phyloP scores from a whole-genome alignment of 2,797 vertebrate species.

The Sebastes itinus region DNA sequence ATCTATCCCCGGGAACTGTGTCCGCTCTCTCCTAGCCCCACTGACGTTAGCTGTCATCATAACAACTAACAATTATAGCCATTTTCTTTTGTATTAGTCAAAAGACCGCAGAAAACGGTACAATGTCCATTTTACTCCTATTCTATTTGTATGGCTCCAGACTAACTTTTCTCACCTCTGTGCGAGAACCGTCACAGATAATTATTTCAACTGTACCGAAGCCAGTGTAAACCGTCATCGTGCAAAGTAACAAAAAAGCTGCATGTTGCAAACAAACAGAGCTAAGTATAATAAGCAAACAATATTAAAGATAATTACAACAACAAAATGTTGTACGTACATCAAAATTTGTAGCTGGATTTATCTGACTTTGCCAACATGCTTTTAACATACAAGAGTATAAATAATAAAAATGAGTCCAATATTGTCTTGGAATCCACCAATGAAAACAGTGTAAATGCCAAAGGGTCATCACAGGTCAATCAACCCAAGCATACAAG shows the following conservation, averaged over 20 bases:
- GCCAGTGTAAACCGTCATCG: neutral
- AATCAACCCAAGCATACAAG: slow-evolving; percentile 2
- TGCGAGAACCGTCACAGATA: neutral
- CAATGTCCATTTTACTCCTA: no score
- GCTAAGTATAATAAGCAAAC: neutral
- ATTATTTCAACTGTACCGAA: neutral
- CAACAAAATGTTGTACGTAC: neutral
- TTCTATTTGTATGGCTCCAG: no score
- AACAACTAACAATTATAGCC: no score
- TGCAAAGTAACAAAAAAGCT: neutral
- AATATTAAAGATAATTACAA: neutral
- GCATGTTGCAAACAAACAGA: neutral
- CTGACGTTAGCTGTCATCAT: no score
- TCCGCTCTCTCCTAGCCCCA: no score
- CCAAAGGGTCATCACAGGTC: neutral
- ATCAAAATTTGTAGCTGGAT: neutral
- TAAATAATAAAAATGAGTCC: neutral
- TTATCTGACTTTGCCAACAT: neutral
- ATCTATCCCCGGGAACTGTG: no score
- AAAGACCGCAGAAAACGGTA: neutral
- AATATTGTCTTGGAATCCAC: neutral
- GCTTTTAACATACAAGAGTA: neutral
- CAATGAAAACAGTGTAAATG: neutral
- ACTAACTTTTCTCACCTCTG: neutral
- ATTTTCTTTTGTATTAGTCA: no score